Percentiles rank a stretch among this genome's conserved stretches.
Evolutionary conservation across 2,113 vertebrate species (phyloP).

Genomic region (Zapus hudsonius): DNA sequence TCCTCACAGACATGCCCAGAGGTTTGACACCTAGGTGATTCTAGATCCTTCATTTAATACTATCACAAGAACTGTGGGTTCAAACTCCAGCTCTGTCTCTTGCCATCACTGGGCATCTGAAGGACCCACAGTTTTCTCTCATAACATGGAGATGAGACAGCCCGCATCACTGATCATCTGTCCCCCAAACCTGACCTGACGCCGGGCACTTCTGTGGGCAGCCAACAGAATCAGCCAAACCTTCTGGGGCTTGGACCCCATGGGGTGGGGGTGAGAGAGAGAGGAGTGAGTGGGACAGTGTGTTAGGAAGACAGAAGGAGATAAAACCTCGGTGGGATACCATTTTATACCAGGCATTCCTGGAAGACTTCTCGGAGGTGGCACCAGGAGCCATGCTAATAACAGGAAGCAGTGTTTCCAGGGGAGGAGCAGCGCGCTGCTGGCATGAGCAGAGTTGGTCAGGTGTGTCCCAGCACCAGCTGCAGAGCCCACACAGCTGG

Average conservation of each 20-base stretch:
- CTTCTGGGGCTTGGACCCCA: background rate
- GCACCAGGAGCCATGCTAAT: too few species aligned
- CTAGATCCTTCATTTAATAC: too few species aligned
- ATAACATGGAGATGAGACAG: background rate
- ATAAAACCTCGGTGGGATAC: background rate
- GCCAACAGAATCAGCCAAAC: background rate
- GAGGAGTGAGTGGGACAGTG: too few species aligned
- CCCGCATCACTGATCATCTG: background rate
- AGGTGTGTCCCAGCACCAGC: rapidly evolving
- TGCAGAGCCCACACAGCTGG: background rate
- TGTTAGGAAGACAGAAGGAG: background rate
- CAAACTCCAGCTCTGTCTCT: background rate
- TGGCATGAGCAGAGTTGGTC: background rate
- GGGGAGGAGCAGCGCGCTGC: too few species aligned
- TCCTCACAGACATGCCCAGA: too few species aligned
- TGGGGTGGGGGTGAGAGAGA: background rate
- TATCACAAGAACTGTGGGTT: background rate
- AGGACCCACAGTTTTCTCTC: background rate
- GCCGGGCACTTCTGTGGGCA: rapidly evolving
- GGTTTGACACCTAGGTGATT: too few species aligned
- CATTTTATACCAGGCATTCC: background rate
- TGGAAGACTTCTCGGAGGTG: background rate
- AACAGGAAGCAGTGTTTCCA: too few species aligned
- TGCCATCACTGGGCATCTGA: background rate
- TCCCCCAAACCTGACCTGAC: background rate